Evolutionary conservation across 2,888 invertebrate genomes (phyloP), one percentile per base, ranked within the genome.

Genomic region (Limnephilus lunatus): DNA sequence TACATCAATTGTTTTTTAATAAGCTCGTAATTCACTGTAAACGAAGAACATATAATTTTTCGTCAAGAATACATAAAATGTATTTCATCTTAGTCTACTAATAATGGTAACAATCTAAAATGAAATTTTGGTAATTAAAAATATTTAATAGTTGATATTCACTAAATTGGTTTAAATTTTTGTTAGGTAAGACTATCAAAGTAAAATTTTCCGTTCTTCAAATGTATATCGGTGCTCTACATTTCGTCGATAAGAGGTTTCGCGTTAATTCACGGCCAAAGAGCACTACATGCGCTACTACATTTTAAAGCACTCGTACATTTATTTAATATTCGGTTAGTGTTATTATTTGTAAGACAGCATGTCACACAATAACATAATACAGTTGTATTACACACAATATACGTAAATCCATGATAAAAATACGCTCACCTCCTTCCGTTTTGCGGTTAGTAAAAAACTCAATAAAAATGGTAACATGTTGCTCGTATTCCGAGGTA

Each of bases 381-480:
- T 35, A 25, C 19, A 32, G 9, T 83, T 15, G 82, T 82, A 19
- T 7, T 19, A 31, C 7, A 82, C 25, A 32, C 19, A 83, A 25
- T 32, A 19, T 11, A 25, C 19, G 35, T 7, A 83, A 35, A 32
- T 12, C 5, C 32, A n/a, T 35, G 32, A 86, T 39, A 86, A 86
- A 44, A 86, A 35, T 35, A 86, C 25, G 86, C 86, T 86, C 44
- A 44, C 39, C 86, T 86, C 86, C 30, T 44, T 44, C 44, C 86
- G 86, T 39, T 86, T 44, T 86, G 86, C 44, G 86, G 86, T 86
- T 86, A 44, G 39, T 44, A 44, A n/a, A n/a, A 86, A 48, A 86
- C 39, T 11, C 30, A 25, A 30, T 86, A 86, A 39, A 85, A 86
- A 48, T 30, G 83, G 14, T 86, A 86, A 44, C 86, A 86, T 86